These are phyloP conservation scores for Pandemis corylana DNA, from an alignment of 2,888 invertebrate genomes.

Conservation along the genomic window DNA sequence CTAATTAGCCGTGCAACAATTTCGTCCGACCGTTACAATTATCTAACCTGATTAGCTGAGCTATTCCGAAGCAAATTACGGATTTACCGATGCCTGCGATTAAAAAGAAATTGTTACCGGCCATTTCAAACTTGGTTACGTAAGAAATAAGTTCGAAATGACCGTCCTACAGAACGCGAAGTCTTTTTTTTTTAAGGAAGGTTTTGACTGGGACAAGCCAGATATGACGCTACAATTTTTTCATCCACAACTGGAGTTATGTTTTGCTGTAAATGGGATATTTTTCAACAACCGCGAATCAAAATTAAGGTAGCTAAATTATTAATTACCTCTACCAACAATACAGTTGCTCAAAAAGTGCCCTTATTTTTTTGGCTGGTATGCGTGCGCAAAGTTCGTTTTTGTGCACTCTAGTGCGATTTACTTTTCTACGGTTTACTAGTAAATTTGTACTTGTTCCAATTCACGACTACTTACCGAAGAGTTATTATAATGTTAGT, in stretches of 20 bases:
- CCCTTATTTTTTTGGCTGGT: too few relatives aligned
- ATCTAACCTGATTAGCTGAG: slow-evolving; percentile 9
- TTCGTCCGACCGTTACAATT: not conserved
- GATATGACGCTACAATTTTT: slow-evolving; percentile 60
- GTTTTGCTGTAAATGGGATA: slow-evolving; percentile 61
- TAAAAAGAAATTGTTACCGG: not conserved
- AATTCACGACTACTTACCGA: too few relatives aligned
- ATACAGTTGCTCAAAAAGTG: too few relatives aligned
- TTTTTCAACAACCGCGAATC: slow-evolving; percentile 61
- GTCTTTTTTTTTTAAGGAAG: slow-evolving; percentile 11
- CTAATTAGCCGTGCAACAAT: slow-evolving; percentile 5
- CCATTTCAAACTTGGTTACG: not conserved
- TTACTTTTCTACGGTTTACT: too few relatives aligned
- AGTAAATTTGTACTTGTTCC: too few relatives aligned
- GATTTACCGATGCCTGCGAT: slow-evolving; percentile 16
- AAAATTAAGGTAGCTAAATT: slow-evolving; percentile 55
- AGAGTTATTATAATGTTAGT: too few relatives aligned
- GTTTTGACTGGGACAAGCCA: slow-evolving; percentile 55
- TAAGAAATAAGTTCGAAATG: slow-evolving; percentile 7
- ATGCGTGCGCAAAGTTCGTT: too few relatives aligned
- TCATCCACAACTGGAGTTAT: slow-evolving; percentile 63
- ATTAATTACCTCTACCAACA: too few relatives aligned
- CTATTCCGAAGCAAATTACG: slow-evolving; percentile 8
- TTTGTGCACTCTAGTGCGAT: too few relatives aligned
- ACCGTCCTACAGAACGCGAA: slow-evolving; percentile 6